Conservation (phyloP, 1,140 invertebrate species). For the Heliconius hermathena region DNA sequence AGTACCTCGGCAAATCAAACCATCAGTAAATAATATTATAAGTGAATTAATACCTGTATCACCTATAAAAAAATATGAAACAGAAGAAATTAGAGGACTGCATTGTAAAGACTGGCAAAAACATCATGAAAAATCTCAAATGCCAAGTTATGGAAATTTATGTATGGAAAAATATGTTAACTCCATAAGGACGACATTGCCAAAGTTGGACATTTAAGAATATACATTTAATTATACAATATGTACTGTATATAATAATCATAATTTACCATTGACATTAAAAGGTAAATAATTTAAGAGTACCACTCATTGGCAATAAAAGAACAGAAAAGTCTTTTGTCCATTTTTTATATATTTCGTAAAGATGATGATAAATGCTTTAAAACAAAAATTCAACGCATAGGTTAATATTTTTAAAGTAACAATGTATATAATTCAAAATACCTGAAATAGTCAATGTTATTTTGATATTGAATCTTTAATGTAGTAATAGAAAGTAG, state of each 20-base stretch:
- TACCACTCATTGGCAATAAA: neutral
- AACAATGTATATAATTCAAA: neutral
- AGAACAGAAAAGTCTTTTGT: neutral
- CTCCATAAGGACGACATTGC: conserved; percentile 57
- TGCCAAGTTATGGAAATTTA: conserved; percentile 30
- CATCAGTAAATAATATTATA: neutral
- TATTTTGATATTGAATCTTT: neutral
- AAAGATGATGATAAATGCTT: neutral
- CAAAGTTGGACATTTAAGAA: conserved; percentile 7
- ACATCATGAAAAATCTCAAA: neutral
- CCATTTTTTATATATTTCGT: neutral
- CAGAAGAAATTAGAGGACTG: neutral
- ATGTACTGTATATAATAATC: no score
- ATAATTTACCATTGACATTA: neutral
- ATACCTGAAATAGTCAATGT: neutral
- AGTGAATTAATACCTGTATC: neutral
- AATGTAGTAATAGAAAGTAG: neutral
- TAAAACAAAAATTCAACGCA: neutral
- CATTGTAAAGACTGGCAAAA: neutral
- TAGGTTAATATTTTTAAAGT: neutral
- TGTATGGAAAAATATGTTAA: conserved; percentile 60
- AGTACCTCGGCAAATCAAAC: neutral
- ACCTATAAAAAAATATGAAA: neutral
- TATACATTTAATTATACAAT: neutral
- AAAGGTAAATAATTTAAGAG: neutral